Evolutionary conservation across 2,113 vertebrate genomes (phyloP).

Genomic region (Colistium nudipinnis): DNA sequence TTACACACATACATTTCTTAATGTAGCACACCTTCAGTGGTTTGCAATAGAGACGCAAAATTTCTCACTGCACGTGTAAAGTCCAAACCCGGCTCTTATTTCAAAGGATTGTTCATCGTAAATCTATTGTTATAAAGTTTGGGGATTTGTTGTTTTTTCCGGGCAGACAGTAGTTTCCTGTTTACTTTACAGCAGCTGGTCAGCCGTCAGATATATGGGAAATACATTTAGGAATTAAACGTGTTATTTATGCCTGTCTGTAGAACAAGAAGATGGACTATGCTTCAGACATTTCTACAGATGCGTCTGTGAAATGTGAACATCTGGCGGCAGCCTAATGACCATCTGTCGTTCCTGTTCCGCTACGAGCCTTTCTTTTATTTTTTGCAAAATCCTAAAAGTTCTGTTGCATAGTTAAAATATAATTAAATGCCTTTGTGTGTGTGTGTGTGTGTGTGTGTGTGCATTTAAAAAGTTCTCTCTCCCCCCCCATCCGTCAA

Average conservation of each 20-base stretch:
- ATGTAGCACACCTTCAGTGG: neutral
- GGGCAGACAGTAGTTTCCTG: neutral
- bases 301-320: constrained; percentile 61
- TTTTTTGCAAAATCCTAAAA: no score
- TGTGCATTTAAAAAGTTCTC: neutral
- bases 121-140: no score
- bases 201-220: neutral
- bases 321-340: constrained; percentile 59
- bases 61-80: neutral
- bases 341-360: constrained; percentile 45
- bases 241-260: constrained; percentile 21
- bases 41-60: no score
- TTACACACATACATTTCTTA: neutral
- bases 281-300: constrained; percentile 32
- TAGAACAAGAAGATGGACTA: constrained; percentile 28
- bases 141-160: no score
- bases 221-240: constrained; percentile 11
- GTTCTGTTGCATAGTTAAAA: constrained; percentile 21
- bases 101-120: neutral
- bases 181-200: neutral
- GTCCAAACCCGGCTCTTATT: neutral
- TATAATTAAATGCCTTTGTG: constrained; percentile 18
- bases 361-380: constrained; percentile 6
- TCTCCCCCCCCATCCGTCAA: neutral
- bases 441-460: constrained; percentile 3